Percentiles rank a stretch among this genome's conserved stretches.
phyloP scores from a whole-genome alignment of 2,888 invertebrate genomes.

The Lithosia quadra region DNA sequence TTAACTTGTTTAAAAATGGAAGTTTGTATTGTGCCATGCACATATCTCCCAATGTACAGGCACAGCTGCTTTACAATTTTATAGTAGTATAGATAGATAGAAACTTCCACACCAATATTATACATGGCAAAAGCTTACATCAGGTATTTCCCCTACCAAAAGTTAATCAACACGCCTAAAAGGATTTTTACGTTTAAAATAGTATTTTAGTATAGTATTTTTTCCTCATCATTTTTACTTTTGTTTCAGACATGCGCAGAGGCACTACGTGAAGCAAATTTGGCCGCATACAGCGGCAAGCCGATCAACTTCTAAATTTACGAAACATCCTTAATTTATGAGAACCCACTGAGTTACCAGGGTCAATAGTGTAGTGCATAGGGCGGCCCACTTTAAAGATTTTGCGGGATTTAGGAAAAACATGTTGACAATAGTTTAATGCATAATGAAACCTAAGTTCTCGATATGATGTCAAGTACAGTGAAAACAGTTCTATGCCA shows the following conservation, averaged over 20 bases:
- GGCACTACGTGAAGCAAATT: slow-evolving; percentile 98
- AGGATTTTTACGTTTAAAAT: neutral
- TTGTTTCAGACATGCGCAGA: slow-evolving; percentile 96
- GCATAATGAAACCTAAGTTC: neutral
- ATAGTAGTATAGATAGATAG: no score
- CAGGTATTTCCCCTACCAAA: neutral
- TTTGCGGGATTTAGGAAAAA: slow-evolving; percentile 7
- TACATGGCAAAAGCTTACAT: no score
- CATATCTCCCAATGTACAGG: no score
- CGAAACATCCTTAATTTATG: slow-evolving; percentile 52
- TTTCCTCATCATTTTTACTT: neutral
- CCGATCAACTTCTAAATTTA: slow-evolving; percentile 96
- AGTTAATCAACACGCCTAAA: no score
- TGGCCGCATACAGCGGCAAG: slow-evolving; percentile 98
- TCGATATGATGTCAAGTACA: neutral
- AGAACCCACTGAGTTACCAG: slow-evolving; percentile 53
- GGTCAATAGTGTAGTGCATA: slow-evolving; percentile 42
- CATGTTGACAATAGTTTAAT: neutral
- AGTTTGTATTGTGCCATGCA: no score
- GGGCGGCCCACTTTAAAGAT: slow-evolving; percentile 14
- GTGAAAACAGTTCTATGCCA: no score
- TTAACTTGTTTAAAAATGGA: no score
- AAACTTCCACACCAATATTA: no score
- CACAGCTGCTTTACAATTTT: no score
- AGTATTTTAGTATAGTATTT: no score